Evolutionary conservation across 2,888 invertebrate genomes (phyloP).

Genomic region (Erebia palarica): DNA sequence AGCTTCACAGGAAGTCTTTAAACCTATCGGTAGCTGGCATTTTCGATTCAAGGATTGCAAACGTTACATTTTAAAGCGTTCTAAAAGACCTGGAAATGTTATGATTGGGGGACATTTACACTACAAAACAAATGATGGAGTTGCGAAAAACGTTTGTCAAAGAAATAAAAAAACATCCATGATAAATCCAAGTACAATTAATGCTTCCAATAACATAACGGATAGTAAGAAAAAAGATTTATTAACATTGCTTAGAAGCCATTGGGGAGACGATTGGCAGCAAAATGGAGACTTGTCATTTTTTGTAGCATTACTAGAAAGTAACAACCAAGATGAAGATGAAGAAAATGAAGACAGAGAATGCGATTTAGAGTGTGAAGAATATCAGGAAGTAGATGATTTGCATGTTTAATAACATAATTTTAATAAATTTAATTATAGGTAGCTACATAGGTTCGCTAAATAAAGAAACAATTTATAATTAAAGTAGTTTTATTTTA

Average conservation of each 20-base stretch:
- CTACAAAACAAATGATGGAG: background rate
- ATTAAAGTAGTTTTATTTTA: too few relatives aligned
- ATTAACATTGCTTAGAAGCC: constrained; percentile 11
- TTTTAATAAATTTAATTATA: too few relatives aligned
- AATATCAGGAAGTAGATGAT: too few relatives aligned
- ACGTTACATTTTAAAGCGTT: constrained; percentile 2
- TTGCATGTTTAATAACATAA: too few relatives aligned
- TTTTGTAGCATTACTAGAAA: constrained; percentile 12
- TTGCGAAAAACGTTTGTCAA: background rate
- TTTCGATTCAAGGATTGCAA: background rate
- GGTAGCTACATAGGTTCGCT: too few relatives aligned
- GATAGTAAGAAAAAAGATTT: constrained; percentile 14
- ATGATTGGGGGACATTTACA: background rate
- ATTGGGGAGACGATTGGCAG: constrained; percentile 11
- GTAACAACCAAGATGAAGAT: constrained; percentile 16
- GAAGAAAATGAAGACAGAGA: too few relatives aligned
- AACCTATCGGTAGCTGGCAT: background rate
- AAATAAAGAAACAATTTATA: too few relatives aligned
- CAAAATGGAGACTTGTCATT: constrained; percentile 15
- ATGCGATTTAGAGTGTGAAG: too few relatives aligned
- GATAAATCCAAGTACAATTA: background rate
- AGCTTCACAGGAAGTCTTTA: constrained; percentile 1
- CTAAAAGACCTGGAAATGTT: constrained; percentile 1
- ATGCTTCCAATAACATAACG: background rate
- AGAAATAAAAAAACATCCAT: background rate